Base-by-base conservation (phyloP, 1,140 invertebrate species). In the Eumaeus atala region DNA sequence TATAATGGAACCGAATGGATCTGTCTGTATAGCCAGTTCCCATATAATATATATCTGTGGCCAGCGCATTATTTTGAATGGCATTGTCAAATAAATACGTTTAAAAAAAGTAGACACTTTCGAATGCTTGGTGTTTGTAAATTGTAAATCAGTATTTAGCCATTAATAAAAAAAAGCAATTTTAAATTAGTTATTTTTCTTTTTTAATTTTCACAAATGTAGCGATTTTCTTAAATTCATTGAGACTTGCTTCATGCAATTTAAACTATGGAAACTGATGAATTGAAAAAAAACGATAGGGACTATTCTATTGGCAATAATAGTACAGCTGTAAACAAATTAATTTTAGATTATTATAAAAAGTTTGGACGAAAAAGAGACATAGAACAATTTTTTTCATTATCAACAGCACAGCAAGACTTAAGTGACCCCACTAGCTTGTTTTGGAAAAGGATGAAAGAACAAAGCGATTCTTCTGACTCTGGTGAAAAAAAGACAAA, bases 271-370 rank as follows among this genome's bases (percentile, higher is more conserved):
- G 63, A 66, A 54, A 47, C 33, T 48, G 58, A 67, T 48, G 59
- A 48, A 48, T 35, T 49, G 3, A 54, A 47, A 17, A 50, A 48
- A 49, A 16, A 48, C 33, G 37, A 18, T 55, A 58, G 47, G 5
- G 48, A 56, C 52, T 49, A 40, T 47, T 36, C 17, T 37, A 40
- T 40, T 49, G 64, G 65, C 21, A 70, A 63, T 44, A 64, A 73
- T 34, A 53, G 57, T 36, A 64, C 71, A 9, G 74, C 76, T 36
- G 67, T 87, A 16, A 87, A 83, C 53, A 70, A 71, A 35, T 66
- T 73, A 53, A 80, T 88, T 58, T 66, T 86, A 40, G 77, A 88
- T 58, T 88, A 88, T 58, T 87, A 85, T 54, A 84, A 84, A 66
- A 84, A 85, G 53, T 87, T 88, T 70, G 85, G 85, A 11, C 73